phyloP scores from a whole-genome alignment of 37 sponge, comb jelly and placozoan species.

The Amphimedon queenslandica region DNA sequence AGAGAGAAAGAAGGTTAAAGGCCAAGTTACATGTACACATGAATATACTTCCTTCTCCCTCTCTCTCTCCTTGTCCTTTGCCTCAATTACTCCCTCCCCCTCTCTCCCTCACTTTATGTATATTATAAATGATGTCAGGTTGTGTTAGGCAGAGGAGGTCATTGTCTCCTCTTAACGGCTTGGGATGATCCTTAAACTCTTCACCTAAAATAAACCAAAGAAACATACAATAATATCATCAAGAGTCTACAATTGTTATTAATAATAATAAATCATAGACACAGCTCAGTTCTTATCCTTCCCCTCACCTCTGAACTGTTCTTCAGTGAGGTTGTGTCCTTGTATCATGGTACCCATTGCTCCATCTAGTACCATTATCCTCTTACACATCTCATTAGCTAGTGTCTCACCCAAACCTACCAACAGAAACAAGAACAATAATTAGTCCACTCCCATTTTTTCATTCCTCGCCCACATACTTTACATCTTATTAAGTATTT shows the following conservation, averaged over 20 bases:
- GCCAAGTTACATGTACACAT: no score
- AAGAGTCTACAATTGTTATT: no score
- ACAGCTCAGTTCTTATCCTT: no score
- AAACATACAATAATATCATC: no score
- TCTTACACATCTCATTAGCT: slow-evolving; percentile 40
- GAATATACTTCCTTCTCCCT: no score
- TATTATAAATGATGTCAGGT: slow-evolving; percentile 83
- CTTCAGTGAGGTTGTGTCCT: slow-evolving; percentile 66
- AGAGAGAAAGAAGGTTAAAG: neutral
- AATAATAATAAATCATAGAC: no score
- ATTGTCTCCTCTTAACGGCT: slow-evolving; percentile 90
- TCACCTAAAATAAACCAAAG: slow-evolving; percentile 48
- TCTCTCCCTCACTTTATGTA: slow-evolving; percentile 94
- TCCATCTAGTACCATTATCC: slow-evolving; percentile 96
- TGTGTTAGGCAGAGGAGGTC: slow-evolving; percentile 92
- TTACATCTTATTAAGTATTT: no score
- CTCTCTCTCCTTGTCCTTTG: no score
- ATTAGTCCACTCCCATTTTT: no score
- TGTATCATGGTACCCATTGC: slow-evolving; percentile 99
- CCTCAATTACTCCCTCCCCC: no score
- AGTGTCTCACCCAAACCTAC: slow-evolving; percentile 40
- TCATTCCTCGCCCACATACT: no score
- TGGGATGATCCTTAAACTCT: slow-evolving; percentile 88
- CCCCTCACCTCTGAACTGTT: slow-evolving; percentile 90
- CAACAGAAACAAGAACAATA: no score